phyloP scores from a whole-genome alignment of 2,113 vertebrate genomes.

The Megaceryle torquata region DNA sequence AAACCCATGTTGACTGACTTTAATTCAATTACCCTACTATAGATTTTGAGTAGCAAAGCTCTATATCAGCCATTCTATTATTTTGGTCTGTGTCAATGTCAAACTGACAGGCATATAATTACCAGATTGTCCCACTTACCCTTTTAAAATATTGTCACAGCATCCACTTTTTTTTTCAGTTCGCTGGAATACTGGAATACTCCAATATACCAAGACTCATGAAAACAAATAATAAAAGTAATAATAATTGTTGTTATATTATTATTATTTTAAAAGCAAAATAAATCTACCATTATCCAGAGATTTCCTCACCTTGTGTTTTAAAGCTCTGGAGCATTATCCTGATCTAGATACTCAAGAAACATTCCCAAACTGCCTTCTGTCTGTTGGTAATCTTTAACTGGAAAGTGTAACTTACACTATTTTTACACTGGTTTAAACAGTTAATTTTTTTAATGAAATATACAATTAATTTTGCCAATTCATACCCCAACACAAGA shows the following conservation, averaged over 20 bases:
- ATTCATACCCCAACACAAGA: neutral
- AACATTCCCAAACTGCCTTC: neutral
- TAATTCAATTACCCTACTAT: neutral
- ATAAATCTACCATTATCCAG: neutral
- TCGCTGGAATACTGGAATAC: neutral
- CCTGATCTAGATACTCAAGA: neutral
- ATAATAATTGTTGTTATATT: too few species aligned
- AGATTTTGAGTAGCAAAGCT: constrained; percentile 11
- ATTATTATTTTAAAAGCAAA: neutral
- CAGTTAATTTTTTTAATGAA: neutral
- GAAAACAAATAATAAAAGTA: neutral
- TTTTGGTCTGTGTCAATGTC: constrained; percentile 3
- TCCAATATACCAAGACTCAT: neutral
- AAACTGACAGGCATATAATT: neutral
- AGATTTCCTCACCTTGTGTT: neutral
- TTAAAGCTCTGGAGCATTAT: neutral
- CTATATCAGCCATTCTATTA: neutral
- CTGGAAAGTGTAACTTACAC: neutral
- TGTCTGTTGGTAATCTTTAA: neutral
- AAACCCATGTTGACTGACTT: neutral
- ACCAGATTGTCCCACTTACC: neutral
- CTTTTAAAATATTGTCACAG: neutral
- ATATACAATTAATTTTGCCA: neutral
- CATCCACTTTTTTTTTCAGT: neutral
- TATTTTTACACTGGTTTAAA: neutral